Percentiles rank a stretch among this genome's conserved stretches.
These are phyloP conservation scores for Amblyteles armatorius DNA, from an alignment of 2,888 invertebrate species.

Conservation along the genomic window DNA sequence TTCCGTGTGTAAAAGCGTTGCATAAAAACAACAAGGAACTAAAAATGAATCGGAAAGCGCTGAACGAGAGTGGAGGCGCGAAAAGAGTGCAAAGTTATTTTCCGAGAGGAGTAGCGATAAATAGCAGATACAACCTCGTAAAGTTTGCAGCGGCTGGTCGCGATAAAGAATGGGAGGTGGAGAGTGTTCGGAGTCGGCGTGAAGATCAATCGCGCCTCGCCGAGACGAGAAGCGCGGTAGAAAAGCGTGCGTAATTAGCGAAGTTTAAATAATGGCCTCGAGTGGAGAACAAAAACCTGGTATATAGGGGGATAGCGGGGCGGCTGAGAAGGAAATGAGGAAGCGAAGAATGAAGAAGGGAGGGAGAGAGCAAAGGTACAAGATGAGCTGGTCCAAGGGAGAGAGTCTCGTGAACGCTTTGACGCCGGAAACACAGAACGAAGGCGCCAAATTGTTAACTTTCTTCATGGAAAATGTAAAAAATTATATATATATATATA, in stretches of 20 bases:
- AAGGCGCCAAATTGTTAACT: constrained; percentile 40
- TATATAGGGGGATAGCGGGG: constrained; percentile 1
- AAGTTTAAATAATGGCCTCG: constrained; percentile 41
- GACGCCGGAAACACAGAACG: constrained; percentile 49
- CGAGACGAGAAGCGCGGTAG: constrained; percentile 3
- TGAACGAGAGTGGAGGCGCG: background rate
- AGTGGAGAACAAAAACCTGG: constrained; percentile 17
- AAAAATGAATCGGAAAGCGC: background rate
- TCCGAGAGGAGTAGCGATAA: background rate
- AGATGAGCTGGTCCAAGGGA: constrained; percentile 46
- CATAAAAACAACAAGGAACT: background rate
- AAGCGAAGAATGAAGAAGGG: constrained; percentile 31
- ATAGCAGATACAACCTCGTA: constrained; percentile 5
- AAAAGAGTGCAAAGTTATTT: background rate
- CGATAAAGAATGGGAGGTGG: background rate
- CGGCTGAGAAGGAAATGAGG: constrained; percentile 15
- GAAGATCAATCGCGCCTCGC: constrained; percentile 43
- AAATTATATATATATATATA: background rate
- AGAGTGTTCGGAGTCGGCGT: background rate
- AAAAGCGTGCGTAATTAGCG: constrained; percentile 36
- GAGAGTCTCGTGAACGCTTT: constrained; percentile 41
- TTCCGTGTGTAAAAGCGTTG: background rate
- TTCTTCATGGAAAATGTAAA: background rate
- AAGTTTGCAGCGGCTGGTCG: background rate
- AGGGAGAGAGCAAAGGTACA: constrained; percentile 46